phyloP scores from a whole-genome alignment of 2,888 invertebrate genomes.

The Amphipyra tragopoginis region DNA sequence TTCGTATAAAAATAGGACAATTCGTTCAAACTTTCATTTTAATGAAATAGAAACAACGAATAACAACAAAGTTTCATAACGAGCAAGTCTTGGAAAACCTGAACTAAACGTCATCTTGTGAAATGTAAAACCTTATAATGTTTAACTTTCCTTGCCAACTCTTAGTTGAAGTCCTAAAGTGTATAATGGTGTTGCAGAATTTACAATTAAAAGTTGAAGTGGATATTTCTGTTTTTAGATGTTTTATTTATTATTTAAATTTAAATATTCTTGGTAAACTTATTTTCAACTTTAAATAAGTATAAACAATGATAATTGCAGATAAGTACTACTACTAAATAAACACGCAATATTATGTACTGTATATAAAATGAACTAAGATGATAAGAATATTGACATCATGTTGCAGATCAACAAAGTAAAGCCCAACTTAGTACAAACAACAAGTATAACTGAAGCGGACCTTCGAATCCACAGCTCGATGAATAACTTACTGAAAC shows the following conservation, averaged over 20 bases:
- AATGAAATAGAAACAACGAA: constrained; percentile 55
- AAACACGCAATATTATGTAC: background rate
- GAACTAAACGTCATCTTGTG: constrained; percentile 54
- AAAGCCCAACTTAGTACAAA: constrained; percentile 40
- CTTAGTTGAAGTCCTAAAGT: constrained; percentile 35
- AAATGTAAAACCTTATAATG: constrained; percentile 58
- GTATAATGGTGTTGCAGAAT: constrained; percentile 44
- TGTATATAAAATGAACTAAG: constrained; percentile 17
- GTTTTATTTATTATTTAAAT: constrained; percentile 9
- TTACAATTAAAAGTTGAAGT: constrained; percentile 31
- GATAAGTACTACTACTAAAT: background rate
- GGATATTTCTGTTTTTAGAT: constrained; percentile 33
- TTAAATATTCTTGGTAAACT: background rate
- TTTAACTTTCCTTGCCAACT: constrained; percentile 52
- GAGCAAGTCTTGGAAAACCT: constrained; percentile 51
- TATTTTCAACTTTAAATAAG: constrained; percentile 5
- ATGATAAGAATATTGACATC: constrained; percentile 35
- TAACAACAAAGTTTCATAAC: constrained; percentile 60
- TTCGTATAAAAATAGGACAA: constrained; percentile 41
- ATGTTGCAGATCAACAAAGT: constrained; percentile 39
- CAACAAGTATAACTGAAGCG: constrained; percentile 66
- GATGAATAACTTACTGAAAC: constrained; percentile 70
- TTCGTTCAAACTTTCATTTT: constrained; percentile 42
- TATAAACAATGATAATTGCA: constrained; percentile 11
- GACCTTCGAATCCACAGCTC: constrained; percentile 61